phyloP scores from a whole-genome alignment of 2,797 vertebrate genomes.

The Chaenodraco wilsoni region DNA sequence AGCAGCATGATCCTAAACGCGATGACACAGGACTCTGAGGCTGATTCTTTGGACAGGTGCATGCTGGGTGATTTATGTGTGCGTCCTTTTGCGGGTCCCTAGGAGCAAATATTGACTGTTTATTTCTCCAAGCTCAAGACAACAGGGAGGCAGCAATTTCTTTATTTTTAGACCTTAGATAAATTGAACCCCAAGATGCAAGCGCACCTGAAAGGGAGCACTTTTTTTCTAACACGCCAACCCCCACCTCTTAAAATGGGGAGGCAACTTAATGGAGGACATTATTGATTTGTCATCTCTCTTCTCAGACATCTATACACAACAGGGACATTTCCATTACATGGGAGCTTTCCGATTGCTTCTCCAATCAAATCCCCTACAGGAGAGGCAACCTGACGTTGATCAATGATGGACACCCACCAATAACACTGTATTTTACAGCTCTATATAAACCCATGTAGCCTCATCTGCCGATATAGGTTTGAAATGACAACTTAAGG shows the following conservation, averaged over 20 bases:
- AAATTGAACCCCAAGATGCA: slow-evolving; percentile 85
- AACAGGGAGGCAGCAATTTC: slow-evolving; percentile 82
- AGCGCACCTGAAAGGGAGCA: slow-evolving; percentile 76
- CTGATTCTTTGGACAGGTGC: slow-evolving; percentile 84
- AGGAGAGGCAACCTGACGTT: slow-evolving; percentile 44
- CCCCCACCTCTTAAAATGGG: slow-evolving; percentile 44
- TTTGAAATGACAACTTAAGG: background rate
- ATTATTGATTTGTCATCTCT: slow-evolving; percentile 81
- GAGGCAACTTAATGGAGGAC: slow-evolving; percentile 67
- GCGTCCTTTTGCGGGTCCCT: slow-evolving; percentile 75
- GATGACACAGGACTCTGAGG: slow-evolving; percentile 82
- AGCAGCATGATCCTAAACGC: slow-evolving; percentile 79
- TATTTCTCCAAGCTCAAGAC: slow-evolving; percentile 84
- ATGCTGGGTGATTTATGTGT: slow-evolving; percentile 86
- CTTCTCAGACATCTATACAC: slow-evolving; percentile 67
- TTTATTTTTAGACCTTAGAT: slow-evolving; percentile 81
- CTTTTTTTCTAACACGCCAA: slow-evolving; percentile 52
- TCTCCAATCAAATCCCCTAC: slow-evolving; percentile 27
- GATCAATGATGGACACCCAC: slow-evolving; percentile 50
- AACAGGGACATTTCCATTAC: slow-evolving; percentile 74
- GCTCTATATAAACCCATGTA: background rate
- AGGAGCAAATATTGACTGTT: slow-evolving; percentile 86
- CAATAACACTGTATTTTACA: slow-evolving; percentile 13
- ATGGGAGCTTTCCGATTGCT: slow-evolving; percentile 49
- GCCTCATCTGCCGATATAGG: background rate